Base-by-base conservation (phyloP, 2,888 invertebrate genomes). In the Erpobdella octoculata region DNA sequence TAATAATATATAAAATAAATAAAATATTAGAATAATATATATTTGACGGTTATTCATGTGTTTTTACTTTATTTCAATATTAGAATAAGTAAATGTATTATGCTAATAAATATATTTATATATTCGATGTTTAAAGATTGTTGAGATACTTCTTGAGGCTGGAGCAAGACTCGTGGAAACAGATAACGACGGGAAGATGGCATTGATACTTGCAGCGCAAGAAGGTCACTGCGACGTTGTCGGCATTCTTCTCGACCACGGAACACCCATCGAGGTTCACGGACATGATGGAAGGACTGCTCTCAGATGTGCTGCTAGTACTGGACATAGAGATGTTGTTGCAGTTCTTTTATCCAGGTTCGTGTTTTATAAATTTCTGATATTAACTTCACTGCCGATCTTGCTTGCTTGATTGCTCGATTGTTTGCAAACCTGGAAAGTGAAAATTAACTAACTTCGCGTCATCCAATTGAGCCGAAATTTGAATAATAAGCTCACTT, bases 141-240 rank as follows among this genome's bases (percentile, higher is more conserved):
- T 78, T 64, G 78, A 75, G 73, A 80, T 77, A 48, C 77, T 83
- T 70, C 76, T 85, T 18, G 81, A 82, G 64, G 79, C 81, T 46
- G 84, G 84, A 6, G 85, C 85, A 6, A 80, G 81, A 48, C 81
- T 84, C 9, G 83, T 83, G 71, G 81, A 83, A 73, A 79, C 81
- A 37, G 85, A 86, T 79, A 84, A 83, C 76, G 85, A 86, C 73
- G 85, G 85, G 0, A 79, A 82, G 2, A 78, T 80, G 58, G 78
- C 82, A 0, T 75, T 83, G 25, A 79, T 93, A 84, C 85, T 95
- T 73, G 92, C 93, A 0, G 90, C 93, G 0, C 93, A 93, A 76
- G 81, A 81, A 74, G 82, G 82, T 12, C 81, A 83, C 73, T 72
- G 79, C 65, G 61, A 64, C 6, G 73, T 71, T 18, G 76, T 77